Evolutionary conservation across 2,797 vertebrate species (phyloP).

Genomic region (Ctenochaetus hawaiiensis): DNA sequence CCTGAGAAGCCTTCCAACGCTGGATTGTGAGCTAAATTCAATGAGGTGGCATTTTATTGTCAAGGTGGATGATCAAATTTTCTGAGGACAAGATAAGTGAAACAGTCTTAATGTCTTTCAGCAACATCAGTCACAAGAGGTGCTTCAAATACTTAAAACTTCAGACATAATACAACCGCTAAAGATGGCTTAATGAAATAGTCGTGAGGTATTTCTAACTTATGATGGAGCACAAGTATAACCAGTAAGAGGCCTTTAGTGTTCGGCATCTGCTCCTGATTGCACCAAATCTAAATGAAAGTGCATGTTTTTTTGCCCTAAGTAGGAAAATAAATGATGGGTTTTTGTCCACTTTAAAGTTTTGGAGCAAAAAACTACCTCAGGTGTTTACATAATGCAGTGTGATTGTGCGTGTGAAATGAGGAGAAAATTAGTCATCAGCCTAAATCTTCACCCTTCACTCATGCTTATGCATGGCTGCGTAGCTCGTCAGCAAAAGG

Average conservation of each 20-base stretch:
- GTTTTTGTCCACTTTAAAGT: slow-evolving; percentile 23
- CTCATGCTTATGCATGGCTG: slow-evolving; percentile 15
- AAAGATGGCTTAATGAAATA: background rate
- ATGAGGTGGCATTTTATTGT: slow-evolving; percentile 38
- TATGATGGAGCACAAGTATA: background rate
- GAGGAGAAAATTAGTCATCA: slow-evolving; percentile 37
- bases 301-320: background rate
- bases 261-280: slow-evolving; percentile 13
- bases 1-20: slow-evolving; percentile 12
- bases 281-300: slow-evolving; percentile 26
- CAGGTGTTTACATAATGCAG: slow-evolving; percentile 51
- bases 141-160: background rate
- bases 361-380: background rate
- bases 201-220: slow-evolving; percentile 10
- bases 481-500: slow-evolving; percentile 34
- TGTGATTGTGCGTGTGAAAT: slow-evolving; percentile 26
- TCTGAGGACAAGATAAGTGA: slow-evolving; percentile 25
- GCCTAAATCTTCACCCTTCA: slow-evolving; percentile 15
- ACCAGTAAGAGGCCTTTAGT: slow-evolving; percentile 16
- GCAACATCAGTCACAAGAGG: too few species aligned
- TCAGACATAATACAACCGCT: slow-evolving; percentile 12
- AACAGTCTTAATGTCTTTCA: slow-evolving; percentile 20
- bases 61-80: slow-evolving; percentile 27
- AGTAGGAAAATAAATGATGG: slow-evolving; percentile 26
- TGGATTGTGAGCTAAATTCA: slow-evolving; percentile 40